phyloP scores from a whole-genome alignment of 2,113 vertebrate species.

The Aptenodytes forsteri region DNA sequence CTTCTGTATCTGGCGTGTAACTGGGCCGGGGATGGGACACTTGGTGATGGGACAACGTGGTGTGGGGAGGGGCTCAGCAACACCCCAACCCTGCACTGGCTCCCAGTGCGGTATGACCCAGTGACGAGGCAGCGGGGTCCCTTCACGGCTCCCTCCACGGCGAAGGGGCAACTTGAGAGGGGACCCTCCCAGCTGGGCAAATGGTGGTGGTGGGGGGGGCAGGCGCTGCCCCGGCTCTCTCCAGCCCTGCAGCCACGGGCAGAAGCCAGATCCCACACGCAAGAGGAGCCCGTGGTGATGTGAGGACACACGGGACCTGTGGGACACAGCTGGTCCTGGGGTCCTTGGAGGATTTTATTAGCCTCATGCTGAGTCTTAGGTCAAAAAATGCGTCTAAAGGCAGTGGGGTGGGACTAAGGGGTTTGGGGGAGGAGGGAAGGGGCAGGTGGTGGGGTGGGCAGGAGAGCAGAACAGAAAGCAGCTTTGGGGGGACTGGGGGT shows the following conservation, averaged over 20 bases:
- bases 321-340: neutral
- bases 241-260: neutral
- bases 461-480: neutral
- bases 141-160: neutral
- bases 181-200: neutral
- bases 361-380: neutral
- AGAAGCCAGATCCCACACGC: neutral
- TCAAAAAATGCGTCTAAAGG: neutral
- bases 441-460: neutral
- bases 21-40: neutral
- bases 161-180: neutral
- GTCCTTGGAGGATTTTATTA: neutral
- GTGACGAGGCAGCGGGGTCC: accelerated
- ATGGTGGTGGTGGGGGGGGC: accelerated
- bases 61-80: neutral
- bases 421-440: neutral
- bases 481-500: neutral
- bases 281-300: neutral
- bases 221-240: neutral
- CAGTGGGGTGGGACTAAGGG: neutral
- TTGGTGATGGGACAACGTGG: neutral
- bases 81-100: neutral
- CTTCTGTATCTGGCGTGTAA: neutral
- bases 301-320: neutral
- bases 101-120: accelerated